Conservation (phyloP, 1,140 invertebrate species). For the Stenopsyche tienmushanensis region DNA sequence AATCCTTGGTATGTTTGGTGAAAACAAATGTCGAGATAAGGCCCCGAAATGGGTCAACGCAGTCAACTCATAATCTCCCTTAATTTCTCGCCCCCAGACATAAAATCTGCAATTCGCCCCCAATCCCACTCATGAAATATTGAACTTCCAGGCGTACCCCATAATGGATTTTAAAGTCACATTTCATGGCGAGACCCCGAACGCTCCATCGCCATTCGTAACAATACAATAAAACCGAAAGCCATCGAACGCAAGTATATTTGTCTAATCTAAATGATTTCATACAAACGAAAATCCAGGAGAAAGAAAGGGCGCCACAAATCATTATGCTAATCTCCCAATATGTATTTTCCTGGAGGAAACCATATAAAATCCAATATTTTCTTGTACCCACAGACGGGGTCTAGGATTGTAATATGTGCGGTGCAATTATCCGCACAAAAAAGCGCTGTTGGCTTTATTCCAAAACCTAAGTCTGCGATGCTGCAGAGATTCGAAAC, state of each 20-base stretch:
- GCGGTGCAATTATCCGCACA: neutral
- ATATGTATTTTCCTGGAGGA: too few relatives aligned
- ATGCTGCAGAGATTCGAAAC: neutral
- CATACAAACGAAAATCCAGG: too few relatives aligned
- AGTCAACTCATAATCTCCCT: slow-evolving; percentile 4
- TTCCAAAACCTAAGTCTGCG: neutral
- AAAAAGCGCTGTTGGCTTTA: neutral
- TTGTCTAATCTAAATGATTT: too few relatives aligned
- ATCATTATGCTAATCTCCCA: too few relatives aligned
- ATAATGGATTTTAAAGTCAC: too few relatives aligned
- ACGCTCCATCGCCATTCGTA: too few relatives aligned
- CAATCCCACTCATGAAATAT: neutral
- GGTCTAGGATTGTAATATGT: neutral
- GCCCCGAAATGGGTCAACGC: slow-evolving; percentile 13
- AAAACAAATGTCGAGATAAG: slow-evolving; percentile 23
- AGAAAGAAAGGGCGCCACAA: too few relatives aligned
- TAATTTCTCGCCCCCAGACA: slow-evolving; percentile 3
- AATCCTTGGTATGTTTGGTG: slow-evolving; percentile 6
- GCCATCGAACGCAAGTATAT: too few relatives aligned
- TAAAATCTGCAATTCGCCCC: neutral
- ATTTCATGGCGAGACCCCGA: too few relatives aligned
- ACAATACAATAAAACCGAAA: too few relatives aligned
- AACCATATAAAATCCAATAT: too few relatives aligned
- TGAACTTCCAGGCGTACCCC: neutral
- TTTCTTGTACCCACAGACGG: too few relatives aligned